Evolutionary conservation across 2,888 invertebrate species (phyloP).

Genomic region (Apamea sordens): DNA sequence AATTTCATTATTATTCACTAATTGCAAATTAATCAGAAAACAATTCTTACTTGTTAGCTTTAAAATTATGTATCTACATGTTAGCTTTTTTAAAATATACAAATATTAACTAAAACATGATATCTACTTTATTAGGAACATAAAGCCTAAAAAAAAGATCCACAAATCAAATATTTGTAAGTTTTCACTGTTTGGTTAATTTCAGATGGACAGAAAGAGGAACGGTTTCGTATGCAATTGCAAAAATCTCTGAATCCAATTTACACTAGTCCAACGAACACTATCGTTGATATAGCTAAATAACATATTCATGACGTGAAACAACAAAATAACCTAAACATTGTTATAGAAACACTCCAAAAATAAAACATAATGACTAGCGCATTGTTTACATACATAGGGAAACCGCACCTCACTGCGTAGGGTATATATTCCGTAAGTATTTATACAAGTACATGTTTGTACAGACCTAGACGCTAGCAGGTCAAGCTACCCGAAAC

Average conservation of each 20-base stretch:
- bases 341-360: not conserved
- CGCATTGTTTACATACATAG: slow-evolving; percentile 14
- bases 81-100: no score
- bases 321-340: not conserved
- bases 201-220: not conserved
- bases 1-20: not conserved
- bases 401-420: not conserved
- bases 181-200: not conserved
- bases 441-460: slow-evolving; percentile 5
- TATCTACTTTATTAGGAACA: not conserved
- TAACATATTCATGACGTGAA: not conserved
- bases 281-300: not conserved
- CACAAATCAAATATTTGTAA: not conserved
- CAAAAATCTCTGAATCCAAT: not conserved
- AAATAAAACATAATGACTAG: slow-evolving; percentile 12
- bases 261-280: not conserved
- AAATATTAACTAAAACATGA: no score
- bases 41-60: not conserved
- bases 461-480: no score
- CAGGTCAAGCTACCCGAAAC: no score
- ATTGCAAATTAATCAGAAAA: not conserved
- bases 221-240: not conserved
- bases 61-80: no score
- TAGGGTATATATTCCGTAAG: not conserved
- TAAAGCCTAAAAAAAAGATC: not conserved